These are phyloP conservation scores for Rhinophrynus dorsalis DNA, from an alignment of 2,797 vertebrate species.

Conservation along the genomic window DNA sequence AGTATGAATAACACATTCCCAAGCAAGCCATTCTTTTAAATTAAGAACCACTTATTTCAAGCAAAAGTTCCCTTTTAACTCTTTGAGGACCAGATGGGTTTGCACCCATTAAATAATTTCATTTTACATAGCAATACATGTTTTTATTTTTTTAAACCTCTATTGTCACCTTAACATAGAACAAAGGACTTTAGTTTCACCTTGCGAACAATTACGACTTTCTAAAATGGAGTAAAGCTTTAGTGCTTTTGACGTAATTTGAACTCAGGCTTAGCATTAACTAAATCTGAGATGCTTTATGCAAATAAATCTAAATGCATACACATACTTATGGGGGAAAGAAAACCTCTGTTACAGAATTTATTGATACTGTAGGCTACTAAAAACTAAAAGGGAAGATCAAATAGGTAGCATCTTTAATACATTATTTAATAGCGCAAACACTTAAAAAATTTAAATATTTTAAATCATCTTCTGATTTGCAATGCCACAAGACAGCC, in stretches of 20 bases:
- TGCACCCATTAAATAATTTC: too few relatives aligned
- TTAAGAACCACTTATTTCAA: too few relatives aligned
- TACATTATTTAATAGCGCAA: constrained; percentile 78
- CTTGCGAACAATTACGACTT: neutral
- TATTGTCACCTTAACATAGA: too few relatives aligned
- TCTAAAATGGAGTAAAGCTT: neutral
- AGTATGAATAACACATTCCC: too few relatives aligned
- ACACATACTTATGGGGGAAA: constrained; percentile 76
- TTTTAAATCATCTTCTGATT: constrained; percentile 73
- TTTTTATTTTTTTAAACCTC: too few relatives aligned
- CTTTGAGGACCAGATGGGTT: too few relatives aligned
- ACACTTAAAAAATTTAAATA: constrained; percentile 83
- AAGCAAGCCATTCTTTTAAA: too few relatives aligned
- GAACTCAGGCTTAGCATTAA: neutral
- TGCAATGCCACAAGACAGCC: constrained; percentile 70
- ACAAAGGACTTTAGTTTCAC: too few relatives aligned
- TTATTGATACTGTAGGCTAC: constrained; percentile 92
- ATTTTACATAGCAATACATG: too few relatives aligned
- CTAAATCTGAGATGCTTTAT: neutral
- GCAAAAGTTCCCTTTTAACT: too few relatives aligned
- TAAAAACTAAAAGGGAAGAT: constrained; percentile 78
- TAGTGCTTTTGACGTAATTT: neutral
- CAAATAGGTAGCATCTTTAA: constrained; percentile 74
- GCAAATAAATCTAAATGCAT: constrained; percentile 73
- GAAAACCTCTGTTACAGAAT: constrained; percentile 73